Conservation (phyloP, 2,888 invertebrate genomes). For the Polydrusus pterygomalis region DNA sequence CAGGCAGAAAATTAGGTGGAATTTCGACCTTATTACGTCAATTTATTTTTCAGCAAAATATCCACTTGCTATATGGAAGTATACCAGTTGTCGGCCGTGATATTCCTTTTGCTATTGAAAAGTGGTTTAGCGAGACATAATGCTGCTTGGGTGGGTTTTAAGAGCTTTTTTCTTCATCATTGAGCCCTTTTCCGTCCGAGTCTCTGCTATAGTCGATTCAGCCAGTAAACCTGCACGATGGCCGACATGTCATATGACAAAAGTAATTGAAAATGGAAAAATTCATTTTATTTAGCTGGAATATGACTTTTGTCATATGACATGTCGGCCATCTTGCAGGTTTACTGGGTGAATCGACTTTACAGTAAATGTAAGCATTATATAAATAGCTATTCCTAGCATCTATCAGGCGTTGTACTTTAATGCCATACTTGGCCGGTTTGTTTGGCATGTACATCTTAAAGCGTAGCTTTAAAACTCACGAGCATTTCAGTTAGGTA, state of each 20-base stretch:
- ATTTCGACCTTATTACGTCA: constrained; percentile 11
- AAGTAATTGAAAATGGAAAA: no score
- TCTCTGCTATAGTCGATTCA: no score
- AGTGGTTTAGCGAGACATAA: constrained; percentile 59
- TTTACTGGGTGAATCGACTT: no score
- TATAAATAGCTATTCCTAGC: constrained; percentile 57
- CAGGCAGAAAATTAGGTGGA: constrained; percentile 10
- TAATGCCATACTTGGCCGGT: constrained; percentile 64
- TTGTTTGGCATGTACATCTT: constrained; percentile 65
- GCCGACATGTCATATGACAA: no score
- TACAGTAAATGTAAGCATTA: constrained; percentile 61
- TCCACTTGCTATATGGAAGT: constrained; percentile 43
- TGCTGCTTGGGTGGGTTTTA: constrained; percentile 62
- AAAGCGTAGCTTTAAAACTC: constrained; percentile 59
- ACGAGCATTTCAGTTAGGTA: constrained; percentile 63
- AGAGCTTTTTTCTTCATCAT: constrained; percentile 59
- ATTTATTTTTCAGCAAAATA: constrained; percentile 37
- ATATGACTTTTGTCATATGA: no score
- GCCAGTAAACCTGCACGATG: no score
- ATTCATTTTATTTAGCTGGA: no score
- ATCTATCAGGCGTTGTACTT: constrained; percentile 63
- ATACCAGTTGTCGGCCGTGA: constrained; percentile 29
- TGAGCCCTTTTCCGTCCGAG: constrained; percentile 60
- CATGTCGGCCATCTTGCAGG: no score
- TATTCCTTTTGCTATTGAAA: constrained; percentile 14